phyloP scores from a whole-genome alignment of 2,888 invertebrate species.

The Trypoxylon attenuatum region DNA sequence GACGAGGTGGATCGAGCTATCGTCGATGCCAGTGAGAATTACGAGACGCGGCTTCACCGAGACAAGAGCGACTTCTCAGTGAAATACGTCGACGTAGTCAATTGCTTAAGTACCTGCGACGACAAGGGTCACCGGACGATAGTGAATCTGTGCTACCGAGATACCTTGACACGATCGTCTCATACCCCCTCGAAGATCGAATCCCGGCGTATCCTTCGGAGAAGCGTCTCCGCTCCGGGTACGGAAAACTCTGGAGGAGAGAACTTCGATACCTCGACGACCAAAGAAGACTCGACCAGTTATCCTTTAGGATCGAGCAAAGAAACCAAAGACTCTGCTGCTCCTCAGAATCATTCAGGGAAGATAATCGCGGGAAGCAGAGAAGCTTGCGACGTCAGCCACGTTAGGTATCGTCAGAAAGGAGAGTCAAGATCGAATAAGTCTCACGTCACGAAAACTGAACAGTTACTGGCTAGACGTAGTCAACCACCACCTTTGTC shows the following conservation, averaged over 20 bases:
- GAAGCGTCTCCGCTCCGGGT: slow-evolving; percentile 47
- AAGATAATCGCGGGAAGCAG: not conserved
- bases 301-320: slow-evolving; percentile 11
- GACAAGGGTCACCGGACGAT: slow-evolving; percentile 38
- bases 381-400: slow-evolving; percentile 9
- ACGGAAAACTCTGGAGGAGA: slow-evolving; percentile 19
- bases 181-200: slow-evolving; percentile 15
- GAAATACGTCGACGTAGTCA: slow-evolving; percentile 17
- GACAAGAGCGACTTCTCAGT: slow-evolving; percentile 16
- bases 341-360: slow-evolving; percentile 12
- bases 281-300: slow-evolving; percentile 28
- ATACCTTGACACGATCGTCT: slow-evolving; percentile 35
- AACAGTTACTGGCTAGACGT: slow-evolving; percentile 52
- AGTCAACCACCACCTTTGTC: slow-evolving; percentile 26
- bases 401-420: slow-evolving; percentile 41
- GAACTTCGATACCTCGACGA: slow-evolving; percentile 12
- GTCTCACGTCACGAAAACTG: slow-evolving; percentile 54
- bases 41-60: not conserved
- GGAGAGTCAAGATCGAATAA: slow-evolving; percentile 38
- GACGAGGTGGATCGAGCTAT: too few relatives aligned
- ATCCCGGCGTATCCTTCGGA: slow-evolving; percentile 24
- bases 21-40: not conserved
- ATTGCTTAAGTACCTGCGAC: slow-evolving; percentile 2
- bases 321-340: slow-evolving; percentile 26
- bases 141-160: slow-evolving; percentile 41